Base-by-base conservation (phyloP, 2,888 invertebrate species). In the Drosophila histrio region DNA sequence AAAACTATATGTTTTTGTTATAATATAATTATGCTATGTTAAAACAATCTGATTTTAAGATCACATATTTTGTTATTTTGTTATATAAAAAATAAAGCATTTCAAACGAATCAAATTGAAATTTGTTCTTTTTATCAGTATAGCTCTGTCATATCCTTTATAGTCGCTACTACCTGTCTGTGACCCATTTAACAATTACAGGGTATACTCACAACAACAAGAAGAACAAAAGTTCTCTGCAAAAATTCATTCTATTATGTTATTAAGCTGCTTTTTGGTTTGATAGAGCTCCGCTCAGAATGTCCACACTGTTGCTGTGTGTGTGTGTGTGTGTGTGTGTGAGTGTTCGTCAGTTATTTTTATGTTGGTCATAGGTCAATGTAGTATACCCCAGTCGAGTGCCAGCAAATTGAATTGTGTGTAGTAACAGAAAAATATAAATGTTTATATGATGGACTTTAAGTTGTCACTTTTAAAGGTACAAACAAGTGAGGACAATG, bases 191-290 rank as follows among this genome's bases (percentile, higher is more conserved):
- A 0, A 11, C n/a, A 11, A 6, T 19, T 56, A 24, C 34, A 54
- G 53, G 52, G 53, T 54, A 53, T 22, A 4, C 2, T 21, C 32
- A 41, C 47, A 54, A 47, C 47, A 54, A 47, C 19, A 47, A 54
- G 39, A 21, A 41, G 26, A 52, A 38, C 19, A 60, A 59, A 53
- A 65, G 47, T 64, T 32, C 53, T 43, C 17, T 44, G 50, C 44
- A 56, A 62, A 64, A 65, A 60, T 68, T 68, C 64, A 68, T 68
- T 63, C 68, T 64, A 64, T 68, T 68, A 68, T 68, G 64, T 64
- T 64, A 64, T 64, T 68, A 68, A 68, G 64, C 68, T 68, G 58
- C 63, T 68, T 58, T 68, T 63, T 67, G 67, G 47, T 52, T 57
- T 53, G 32, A 47, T 44, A 39, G 44, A 52, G 46, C 61, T 43